Evolutionary conservation across 2,113 vertebrate genomes (phyloP).

Genomic region (Charina bottae): DNA sequence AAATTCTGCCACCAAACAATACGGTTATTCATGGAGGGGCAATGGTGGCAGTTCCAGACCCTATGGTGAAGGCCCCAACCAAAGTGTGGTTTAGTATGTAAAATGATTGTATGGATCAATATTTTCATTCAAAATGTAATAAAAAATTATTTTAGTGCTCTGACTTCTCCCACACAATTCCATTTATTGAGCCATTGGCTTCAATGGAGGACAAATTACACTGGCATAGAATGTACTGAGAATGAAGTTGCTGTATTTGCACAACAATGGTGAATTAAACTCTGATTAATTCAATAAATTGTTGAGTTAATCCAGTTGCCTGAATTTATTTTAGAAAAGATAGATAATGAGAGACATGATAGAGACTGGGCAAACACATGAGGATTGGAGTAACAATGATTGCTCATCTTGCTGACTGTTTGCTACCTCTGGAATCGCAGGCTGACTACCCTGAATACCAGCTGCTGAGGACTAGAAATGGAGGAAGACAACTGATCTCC

Average conservation of each 20-base stretch:
- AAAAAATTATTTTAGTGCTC: too few species aligned
- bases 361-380: background rate
- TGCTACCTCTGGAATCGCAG: background rate
- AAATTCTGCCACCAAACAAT: too few species aligned
- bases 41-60: too few species aligned
- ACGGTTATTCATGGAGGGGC: too few species aligned
- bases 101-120: too few species aligned
- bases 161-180: too few species aligned
- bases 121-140: too few species aligned
- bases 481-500: background rate
- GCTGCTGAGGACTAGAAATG: background rate
- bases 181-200: too few species aligned
- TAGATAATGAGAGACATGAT: background rate
- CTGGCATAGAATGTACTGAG: background rate
- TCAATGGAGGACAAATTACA: background rate
- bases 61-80: too few species aligned
- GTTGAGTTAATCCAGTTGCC: background rate
- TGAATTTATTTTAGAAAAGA: background rate
- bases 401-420: background rate
- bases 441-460: background rate
- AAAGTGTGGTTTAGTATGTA: too few species aligned
- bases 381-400: background rate
- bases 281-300: background rate
- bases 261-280: background rate
- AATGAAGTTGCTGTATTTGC: background rate